phyloP scores from a whole-genome alignment of 1,140 invertebrate species.

The Steinernema khuongi region DNA sequence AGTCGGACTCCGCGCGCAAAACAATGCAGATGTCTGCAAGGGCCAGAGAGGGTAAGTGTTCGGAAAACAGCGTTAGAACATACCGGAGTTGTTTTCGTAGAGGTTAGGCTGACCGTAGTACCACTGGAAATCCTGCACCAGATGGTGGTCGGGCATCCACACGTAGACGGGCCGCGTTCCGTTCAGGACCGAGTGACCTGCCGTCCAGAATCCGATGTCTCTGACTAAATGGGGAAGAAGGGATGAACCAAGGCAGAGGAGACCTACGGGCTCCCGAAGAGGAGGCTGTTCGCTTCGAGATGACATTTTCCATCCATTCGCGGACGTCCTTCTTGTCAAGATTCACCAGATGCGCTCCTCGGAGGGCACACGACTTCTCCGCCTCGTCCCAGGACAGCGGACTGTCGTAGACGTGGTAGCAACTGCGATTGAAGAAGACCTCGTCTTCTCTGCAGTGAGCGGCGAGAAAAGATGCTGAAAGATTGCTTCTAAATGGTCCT shows the following conservation, averaged over 20 bases:
- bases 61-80: no score
- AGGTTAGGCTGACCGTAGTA: constrained; percentile 4
- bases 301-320: not conserved
- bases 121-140: not conserved
- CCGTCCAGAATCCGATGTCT: not conserved
- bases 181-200: not conserved
- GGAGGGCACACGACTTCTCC: not conserved
- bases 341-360: not conserved
- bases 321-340: not conserved
- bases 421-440: not conserved
- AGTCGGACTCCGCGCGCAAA: not conserved
- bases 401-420: not conserved
- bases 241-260: not conserved
- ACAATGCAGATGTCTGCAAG: constrained; percentile 4
- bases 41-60: not conserved
- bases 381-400: not conserved
- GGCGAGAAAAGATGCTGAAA: not conserved
- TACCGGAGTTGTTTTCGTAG: constrained; percentile 5
- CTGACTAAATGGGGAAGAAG: no score
- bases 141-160: not conserved
- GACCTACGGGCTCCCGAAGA: not conserved
- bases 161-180: not conserved
- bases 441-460: not conserved
- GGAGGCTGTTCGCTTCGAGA: not conserved
- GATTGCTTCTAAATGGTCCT: not conserved